phyloP scores from a whole-genome alignment of 1,140 invertebrate species.

The Aphis gossypii region DNA sequence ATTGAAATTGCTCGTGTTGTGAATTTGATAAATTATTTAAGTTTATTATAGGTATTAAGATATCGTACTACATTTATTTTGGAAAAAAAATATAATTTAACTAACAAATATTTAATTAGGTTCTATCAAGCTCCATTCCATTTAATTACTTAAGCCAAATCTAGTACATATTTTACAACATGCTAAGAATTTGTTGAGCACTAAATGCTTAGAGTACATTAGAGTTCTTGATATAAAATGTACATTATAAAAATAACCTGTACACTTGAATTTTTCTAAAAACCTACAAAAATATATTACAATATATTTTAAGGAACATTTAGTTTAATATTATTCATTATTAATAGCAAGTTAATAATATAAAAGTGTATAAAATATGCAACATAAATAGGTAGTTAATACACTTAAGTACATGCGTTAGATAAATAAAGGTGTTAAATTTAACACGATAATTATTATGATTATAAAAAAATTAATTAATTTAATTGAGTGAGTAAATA shows the following conservation, averaged over 20 bases:
- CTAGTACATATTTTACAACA: background rate
- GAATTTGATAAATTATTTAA: background rate
- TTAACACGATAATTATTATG: background rate
- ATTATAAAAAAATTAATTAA: background rate
- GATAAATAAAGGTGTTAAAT: background rate
- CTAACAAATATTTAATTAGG: background rate
- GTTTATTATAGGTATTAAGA: background rate
- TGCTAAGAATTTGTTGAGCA: background rate
- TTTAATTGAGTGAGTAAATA: background rate
- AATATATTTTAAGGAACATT: background rate
- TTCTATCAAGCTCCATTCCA: background rate
- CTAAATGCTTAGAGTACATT: background rate
- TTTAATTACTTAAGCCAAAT: background rate
- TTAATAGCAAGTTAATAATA: too few species aligned
- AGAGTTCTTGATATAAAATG: background rate
- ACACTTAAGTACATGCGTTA: background rate
- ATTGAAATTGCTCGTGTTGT: background rate
- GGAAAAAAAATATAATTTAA: background rate
- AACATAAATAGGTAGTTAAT: background rate
- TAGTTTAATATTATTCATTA: background rate
- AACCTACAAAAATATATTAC: background rate
- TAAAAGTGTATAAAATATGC: too few species aligned
- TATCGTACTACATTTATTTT: background rate
- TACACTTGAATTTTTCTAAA: background rate
- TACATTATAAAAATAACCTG: background rate